Evolutionary conservation across 1,140 invertebrate species (phyloP), one percentile per base, ranked within the genome.

Genomic region (Berghia stephanieae): DNA sequence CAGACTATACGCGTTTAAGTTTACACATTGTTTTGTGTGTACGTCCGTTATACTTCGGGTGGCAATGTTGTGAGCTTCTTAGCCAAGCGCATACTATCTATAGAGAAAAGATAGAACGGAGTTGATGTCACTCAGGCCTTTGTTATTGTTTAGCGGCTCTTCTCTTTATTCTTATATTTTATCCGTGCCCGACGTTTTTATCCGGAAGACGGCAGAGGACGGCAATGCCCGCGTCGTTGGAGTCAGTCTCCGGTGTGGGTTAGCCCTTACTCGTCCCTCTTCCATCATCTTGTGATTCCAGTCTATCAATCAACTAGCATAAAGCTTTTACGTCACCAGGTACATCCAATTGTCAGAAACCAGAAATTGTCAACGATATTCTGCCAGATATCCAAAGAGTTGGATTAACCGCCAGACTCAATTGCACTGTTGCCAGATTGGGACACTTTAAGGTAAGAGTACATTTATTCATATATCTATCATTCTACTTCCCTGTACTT

Each of bases 331-430:
- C 42, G 16, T 36, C 27, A 43, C 34, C 21, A 18, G n/a, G 38
- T 80, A 57, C 79, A 84, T 80, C 80, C 27, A 18, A 27, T 43
- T 78, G 66, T 34, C 83, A 86, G 74, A 79, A 83, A 49, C 84
- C 86, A 36, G 78, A 83, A 40, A 86, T 86, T 63, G 85, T 84
- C 5, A 80, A 84, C 44, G 82, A 82, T 27, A 86, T 86, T 60
- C 77, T 82, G 44, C 86, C 86, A 1, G 86, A 86, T 44, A 82
- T 86, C 13, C 85, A 85, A 67, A 74, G 75, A 27, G 79, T 81
- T 24, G 84, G 84, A 2, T 78, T 79, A 34, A 84, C 81, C n/a
- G 86, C 74, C 3, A 79, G 78, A 16, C 76, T 86, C 5, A 86
- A 86, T 77, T 86, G 86, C 75, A 84, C 86, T 4, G 83, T 84